A percentile compares a stretch with the other conserved stretches of the same genome.
phyloP scores from a whole-genome alignment of 2,888 invertebrate genomes.

The Stenichneumon culpator region DNA sequence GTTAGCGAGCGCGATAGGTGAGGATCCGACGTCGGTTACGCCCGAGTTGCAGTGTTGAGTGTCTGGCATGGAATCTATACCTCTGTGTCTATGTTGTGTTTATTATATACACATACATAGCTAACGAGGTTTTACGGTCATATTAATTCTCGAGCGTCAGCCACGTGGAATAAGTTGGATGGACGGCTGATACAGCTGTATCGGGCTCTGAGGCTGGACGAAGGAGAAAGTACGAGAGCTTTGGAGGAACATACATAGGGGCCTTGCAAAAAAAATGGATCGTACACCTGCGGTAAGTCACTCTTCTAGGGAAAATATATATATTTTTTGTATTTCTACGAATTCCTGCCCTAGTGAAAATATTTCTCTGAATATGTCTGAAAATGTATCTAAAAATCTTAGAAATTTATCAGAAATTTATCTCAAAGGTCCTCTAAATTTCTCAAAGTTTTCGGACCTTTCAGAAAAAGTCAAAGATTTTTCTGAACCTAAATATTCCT shows the following conservation, averaged over 20 bases:
- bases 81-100: not conserved
- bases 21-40: constrained; percentile 34
- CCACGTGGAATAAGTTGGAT: constrained; percentile 10
- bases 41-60: constrained; percentile 33
- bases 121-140: constrained; percentile 17
- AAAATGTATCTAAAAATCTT: too few species aligned
- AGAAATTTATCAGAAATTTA: too few species aligned
- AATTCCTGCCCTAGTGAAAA: too few species aligned
- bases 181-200: not conserved
- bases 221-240: constrained; percentile 5
- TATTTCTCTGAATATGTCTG: too few species aligned
- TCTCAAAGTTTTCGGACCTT: too few species aligned
- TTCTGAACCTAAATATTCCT: too few species aligned
- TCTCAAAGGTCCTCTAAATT: too few species aligned
- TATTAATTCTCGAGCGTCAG: constrained; percentile 22
- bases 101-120: not conserved
- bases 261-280: not conserved
- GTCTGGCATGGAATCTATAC: not conserved
- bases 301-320: too few species aligned
- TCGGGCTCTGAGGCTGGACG: not conserved
- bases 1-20: constrained; percentile 31
- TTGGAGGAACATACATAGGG: not conserved
- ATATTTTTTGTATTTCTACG: too few species aligned
- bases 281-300: not conserved
- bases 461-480: too few species aligned